Evolutionary conservation across 2,113 vertebrate genomes (phyloP), one percentile per base, ranked within the genome.

Genomic region (Panthera uncia): DNA sequence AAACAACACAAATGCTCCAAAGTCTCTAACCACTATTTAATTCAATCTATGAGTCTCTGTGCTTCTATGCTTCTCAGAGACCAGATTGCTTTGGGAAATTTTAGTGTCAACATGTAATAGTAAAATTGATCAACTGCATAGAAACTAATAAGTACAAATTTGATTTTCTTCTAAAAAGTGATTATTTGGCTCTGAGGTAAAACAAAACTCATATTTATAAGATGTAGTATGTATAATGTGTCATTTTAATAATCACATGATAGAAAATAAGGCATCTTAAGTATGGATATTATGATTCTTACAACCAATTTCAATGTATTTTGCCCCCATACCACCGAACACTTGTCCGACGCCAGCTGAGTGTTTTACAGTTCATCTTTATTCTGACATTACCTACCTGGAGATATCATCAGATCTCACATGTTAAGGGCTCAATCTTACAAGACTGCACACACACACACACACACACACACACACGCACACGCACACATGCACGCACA

Each of bases 1-100:
- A 89, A 94, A 68, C 1, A 89, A 82, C 50, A 80, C 15, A 87
- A 79, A 73, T 57, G n/a, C 73, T 3, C 18, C 45, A 31, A 92
- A 83, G 2, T 79, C 2, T 38, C 33, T 50, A 68, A 85, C 15
- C 13, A 2, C 18, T 80, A 8, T 16, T 41, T 82, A 96, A 89
- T 91, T 92, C 31, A 93, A 16, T 31, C 38, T 86, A 12, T 83
- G 45, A 83, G 25, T n/a, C 13, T 92, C 29, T 88, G 21, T 90
- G 63, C 5, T 71, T 93, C 88, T 38, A 6, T 13, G 21, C 66
- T 83, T 97, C 65, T 74, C 13, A 29, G 45, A 93, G 48, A 94
- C 48, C 7, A 96, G 41, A 96, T 36, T 96, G 71, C 80, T 97
- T 55, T 73, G 31, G n/a, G n/a, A 96, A 83, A 92, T 79, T 36